phyloP scores from a whole-genome alignment of 2,888 invertebrate species.

The Brachyopa scutellaris region DNA sequence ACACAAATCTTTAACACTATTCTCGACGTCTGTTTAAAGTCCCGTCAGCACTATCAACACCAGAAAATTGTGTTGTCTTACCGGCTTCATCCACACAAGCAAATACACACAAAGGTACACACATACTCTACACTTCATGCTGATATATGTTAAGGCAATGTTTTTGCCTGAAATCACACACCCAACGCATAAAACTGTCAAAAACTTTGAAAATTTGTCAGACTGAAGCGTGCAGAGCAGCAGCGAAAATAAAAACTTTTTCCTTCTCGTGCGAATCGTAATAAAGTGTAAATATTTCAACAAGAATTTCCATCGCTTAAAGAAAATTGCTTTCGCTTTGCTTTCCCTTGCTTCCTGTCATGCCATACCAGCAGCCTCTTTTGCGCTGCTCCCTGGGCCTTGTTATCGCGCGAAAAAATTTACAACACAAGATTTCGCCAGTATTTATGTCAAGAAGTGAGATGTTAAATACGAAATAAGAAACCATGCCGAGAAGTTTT shows the following conservation, averaged over 20 bases:
- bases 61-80: slow-evolving; percentile 19
- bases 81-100: neutral
- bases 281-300: slow-evolving; percentile 65
- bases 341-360: neutral
- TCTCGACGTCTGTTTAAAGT: neutral
- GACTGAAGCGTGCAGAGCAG: slow-evolving; percentile 26
- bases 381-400: slow-evolving; percentile 11
- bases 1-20: neutral
- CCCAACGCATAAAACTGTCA: slow-evolving; percentile 56
- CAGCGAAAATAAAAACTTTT: slow-evolving; percentile 52
- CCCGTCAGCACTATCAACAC: slow-evolving; percentile 40
- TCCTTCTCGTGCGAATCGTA: slow-evolving; percentile 51
- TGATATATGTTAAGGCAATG: slow-evolving; percentile 28
- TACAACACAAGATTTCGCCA: slow-evolving; percentile 26
- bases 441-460: slow-evolving; percentile 32
- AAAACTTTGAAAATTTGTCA: slow-evolving; percentile 63
- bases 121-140: neutral
- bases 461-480: slow-evolving; percentile 34
- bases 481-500: slow-evolving; percentile 13
- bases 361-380: neutral
- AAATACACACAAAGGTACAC: no score
- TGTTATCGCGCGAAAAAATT: slow-evolving; percentile 39
- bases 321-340: slow-evolving; percentile 18
- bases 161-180: slow-evolving; percentile 15
- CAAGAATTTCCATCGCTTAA: slow-evolving; percentile 48